Evolutionary conservation across 2,888 invertebrate species (phyloP).

Genomic region (Drosophila kuntzei): DNA sequence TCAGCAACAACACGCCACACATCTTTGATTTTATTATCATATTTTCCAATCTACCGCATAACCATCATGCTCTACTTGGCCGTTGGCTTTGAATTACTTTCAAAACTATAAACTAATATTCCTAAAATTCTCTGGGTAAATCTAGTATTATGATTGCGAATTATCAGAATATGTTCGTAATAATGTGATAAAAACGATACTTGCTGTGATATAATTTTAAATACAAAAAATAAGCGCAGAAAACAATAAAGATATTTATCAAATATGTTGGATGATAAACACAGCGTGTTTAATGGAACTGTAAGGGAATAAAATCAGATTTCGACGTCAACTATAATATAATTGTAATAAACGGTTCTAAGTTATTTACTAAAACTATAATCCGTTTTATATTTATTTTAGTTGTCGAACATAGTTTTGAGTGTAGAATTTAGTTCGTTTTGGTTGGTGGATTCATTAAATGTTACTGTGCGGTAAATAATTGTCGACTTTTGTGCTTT

Average conservation of each 20-base stretch:
- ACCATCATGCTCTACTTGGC: conserved; percentile 12
- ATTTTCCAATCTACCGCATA: conserved; percentile 15
- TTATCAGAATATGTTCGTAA: conserved; percentile 1
- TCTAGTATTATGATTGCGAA: conserved; percentile 1
- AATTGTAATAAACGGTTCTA: background rate
- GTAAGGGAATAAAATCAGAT: background rate
- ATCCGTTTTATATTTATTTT: background rate
- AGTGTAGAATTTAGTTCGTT: background rate
- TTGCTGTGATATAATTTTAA: conserved; percentile 27
- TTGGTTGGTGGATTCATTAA: background rate
- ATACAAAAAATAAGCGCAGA: conserved; percentile 6
- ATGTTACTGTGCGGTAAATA: too few species aligned
- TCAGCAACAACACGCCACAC: conserved; percentile 28
- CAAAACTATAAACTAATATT: conserved; percentile 4
- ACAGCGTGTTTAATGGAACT: background rate
- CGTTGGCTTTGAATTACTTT: conserved; percentile 14
- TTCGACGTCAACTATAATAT: background rate
- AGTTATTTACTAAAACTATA: background rate
- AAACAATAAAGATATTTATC: conserved; percentile 5
- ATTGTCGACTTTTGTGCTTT: background rate
- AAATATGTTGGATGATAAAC: background rate
- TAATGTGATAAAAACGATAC: conserved; percentile 27
- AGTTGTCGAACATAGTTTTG: background rate
- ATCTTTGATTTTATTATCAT: conserved; percentile 13
- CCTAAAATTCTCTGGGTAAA: background rate